These are phyloP conservation scores for Samia ricini DNA, from an alignment of 1,140 invertebrate genomes.

Conservation along the genomic window DNA sequence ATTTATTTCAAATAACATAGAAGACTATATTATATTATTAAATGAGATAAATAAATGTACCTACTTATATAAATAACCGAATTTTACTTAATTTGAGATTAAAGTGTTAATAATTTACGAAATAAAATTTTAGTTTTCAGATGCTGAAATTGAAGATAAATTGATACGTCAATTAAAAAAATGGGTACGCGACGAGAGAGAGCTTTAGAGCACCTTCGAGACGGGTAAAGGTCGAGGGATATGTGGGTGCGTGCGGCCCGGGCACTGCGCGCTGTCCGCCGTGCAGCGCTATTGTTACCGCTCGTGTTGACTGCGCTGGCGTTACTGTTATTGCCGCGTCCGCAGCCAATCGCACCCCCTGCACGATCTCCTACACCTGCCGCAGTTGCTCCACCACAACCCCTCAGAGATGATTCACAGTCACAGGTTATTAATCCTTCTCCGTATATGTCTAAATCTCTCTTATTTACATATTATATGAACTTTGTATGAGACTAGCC, in stretches of 20 bases:
- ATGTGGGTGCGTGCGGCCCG: conserved; percentile 71
- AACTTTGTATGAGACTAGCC: too few relatives aligned
- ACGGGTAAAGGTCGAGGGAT: conserved; percentile 16
- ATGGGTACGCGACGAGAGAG: conserved; percentile 9
- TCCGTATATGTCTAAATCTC: not conserved
- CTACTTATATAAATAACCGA: too few relatives aligned
- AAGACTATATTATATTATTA: too few relatives aligned
- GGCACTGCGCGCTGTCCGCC: conserved; percentile 57
- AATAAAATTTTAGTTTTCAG: not conserved
- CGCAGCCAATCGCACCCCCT: conserved; percentile 37
- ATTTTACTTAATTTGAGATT: too few relatives aligned
- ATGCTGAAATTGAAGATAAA: not conserved
- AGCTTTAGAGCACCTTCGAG: not conserved
- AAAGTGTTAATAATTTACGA: not conserved
- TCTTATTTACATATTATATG: too few relatives aligned
- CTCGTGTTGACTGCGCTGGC: conserved; percentile 54
- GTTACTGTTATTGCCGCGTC: conserved; percentile 64
- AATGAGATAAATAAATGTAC: too few relatives aligned
- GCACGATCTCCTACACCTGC: conserved; percentile 29
- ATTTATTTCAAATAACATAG: too few relatives aligned
- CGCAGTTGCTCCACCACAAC: conserved; percentile 25
- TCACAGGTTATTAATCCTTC: conserved; percentile 18
- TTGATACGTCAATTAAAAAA: not conserved
- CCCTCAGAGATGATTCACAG: conserved; percentile 28
- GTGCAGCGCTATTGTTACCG: conserved; percentile 60